Evolutionary conservation across 2,797 vertebrate genomes (phyloP), one percentile per base, ranked within the genome.

Genomic region (Enteromius thamalakanensis): DNA sequence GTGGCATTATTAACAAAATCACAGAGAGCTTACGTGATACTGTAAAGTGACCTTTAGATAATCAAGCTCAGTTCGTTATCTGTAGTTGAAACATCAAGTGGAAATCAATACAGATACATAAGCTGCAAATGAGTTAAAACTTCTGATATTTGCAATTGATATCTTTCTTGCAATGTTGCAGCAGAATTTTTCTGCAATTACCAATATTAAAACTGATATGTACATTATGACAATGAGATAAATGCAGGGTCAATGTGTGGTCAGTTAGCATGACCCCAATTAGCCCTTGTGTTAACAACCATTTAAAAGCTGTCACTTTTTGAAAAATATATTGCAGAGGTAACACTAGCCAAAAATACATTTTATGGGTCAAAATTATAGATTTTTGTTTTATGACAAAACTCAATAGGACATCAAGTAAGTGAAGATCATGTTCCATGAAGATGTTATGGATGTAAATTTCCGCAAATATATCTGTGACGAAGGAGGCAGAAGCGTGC

Each of bases 31-130:
- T 72, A 12, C n/a, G 62, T 3, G 17, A 19, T 12, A 76, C 29
- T 68, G 19, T 76, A 19, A 82, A 76, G 23, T 68, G 49, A 76
- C 37, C 67, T 69, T 67, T 21, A 17, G 32, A 82, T 32, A 68
- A 68, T 82, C 40, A 67, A 65, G 60, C 62, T 76, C 15, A 81
- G 32, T 65, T 21, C 42, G 11, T 10, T 51, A 14, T 21, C 23
- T 10, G 29, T 21, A 37, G 69, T 62, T 81, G 40, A 62, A 17
- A 72, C 79, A 58, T 72, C 55, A 64, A 81, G 26, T 81, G 29
- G 29, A 72, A 81, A 62, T 72, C 55, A 62, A 37, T 81, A 60
- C 8, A 32, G 14, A 32, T 64, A 32, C 7, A 70, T 15, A 17
- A 34, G 21, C 40, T 47, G 79, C 60, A 71, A 47, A 80, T 10